Base-by-base conservation (phyloP, 1,140 invertebrate species). In the Campoletis sonorensis region DNA sequence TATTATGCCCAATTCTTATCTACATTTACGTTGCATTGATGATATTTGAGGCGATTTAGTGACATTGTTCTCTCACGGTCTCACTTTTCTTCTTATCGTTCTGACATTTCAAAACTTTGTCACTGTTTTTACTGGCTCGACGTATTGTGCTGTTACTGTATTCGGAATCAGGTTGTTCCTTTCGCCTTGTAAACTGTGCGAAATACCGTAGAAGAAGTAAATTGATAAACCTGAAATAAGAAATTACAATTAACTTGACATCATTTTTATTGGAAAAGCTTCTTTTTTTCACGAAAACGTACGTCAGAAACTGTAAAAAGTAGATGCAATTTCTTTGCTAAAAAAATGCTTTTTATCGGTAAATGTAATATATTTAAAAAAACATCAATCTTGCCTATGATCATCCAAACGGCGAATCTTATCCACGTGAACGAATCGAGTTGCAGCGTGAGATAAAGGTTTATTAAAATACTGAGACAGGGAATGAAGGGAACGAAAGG, bases 391-490 rank as follows among this genome's bases (percentile, higher is more conserved):
- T 91, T 84, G 93, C 95, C 95, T 49, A 96, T 92, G n/a, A 93
- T 85, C 87, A 98, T 94, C 97, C 97, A 98, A 45, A 97, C 93
- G 23, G 92, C 93, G 89, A 98, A 97, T 86, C 97, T 94, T 68
- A 97, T 94, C 97, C 97, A 98, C 1, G 97, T 98, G 83, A 95
- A 93, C 37, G 93, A 88, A 86, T 97, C 95, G 78, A 98, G 92
- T 90, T 97, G 96, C 84, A 97, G 93, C 96, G 98, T 98, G 33
- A 98, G 93, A 89, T 97, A 96, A 58, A 97, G 89, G 91, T 98
- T 98, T 82, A 96, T 94, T 68, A 97, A 94, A 79, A 98, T 95
- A 89, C 96, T 97, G 0, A 97, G 85, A 82, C 95, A 95, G 0
- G 97, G 97, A 58, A 98, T 93, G 27, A 97, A 91, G 1, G 98